Percentiles rank a stretch among this genome's conserved stretches.
phyloP scores from a whole-genome alignment of 2,113 vertebrate species.

The Marmota flaviventris region DNA sequence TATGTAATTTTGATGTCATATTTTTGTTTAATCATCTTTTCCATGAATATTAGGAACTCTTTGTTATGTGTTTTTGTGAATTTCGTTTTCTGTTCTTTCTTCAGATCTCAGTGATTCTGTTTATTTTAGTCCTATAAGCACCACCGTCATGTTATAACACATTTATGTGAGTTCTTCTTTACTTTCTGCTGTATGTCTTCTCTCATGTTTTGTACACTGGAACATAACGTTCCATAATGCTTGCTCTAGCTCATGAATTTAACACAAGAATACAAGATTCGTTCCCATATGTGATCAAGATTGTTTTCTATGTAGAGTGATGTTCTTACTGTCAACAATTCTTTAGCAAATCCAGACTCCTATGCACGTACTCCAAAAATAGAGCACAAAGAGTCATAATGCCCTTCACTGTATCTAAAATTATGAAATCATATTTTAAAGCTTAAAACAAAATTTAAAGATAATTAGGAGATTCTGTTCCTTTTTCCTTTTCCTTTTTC shows the following conservation, averaged over 20 bases:
- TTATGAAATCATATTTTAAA: background rate
- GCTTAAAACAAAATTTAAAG: background rate
- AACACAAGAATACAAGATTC: background rate
- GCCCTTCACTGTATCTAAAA: background rate
- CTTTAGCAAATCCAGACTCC: background rate
- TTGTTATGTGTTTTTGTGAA: background rate
- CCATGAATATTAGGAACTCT: background rate
- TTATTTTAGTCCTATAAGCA: background rate
- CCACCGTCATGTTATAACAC: background rate
- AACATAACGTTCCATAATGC: background rate
- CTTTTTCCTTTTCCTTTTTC: background rate
- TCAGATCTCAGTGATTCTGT: background rate
- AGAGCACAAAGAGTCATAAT: background rate
- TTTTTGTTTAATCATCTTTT: background rate
- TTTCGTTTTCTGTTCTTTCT: background rate
- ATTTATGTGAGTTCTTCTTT: background rate
- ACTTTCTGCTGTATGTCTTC: background rate
- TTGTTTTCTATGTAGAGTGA: background rate
- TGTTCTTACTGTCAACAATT: background rate
- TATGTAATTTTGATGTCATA: background rate
- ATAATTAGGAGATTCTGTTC: background rate
- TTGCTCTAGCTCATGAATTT: background rate
- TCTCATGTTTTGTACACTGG: background rate
- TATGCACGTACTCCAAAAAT: background rate
- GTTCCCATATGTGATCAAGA: background rate